These are phyloP conservation scores for Mythimna loreyi DNA, from an alignment of 2,888 invertebrate genomes.

Conservation along the genomic window DNA sequence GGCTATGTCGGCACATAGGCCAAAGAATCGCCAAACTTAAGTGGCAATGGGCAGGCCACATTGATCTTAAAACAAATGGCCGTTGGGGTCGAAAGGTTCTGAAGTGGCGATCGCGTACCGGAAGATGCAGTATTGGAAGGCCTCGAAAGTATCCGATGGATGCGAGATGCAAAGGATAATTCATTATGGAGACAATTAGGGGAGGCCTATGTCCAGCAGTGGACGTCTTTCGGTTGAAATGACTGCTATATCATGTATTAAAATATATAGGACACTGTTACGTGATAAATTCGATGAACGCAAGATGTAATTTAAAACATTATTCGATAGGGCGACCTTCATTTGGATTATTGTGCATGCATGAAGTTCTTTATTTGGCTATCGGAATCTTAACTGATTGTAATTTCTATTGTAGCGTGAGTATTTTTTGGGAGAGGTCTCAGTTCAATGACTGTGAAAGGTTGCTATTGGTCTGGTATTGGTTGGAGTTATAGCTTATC, in stretches of 20 bases:
- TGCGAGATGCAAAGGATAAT: no score
- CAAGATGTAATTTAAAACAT: slow-evolving; percentile 19
- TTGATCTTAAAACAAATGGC: no score
- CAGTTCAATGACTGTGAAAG: slow-evolving; percentile 3
- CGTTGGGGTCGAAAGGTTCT: no score
- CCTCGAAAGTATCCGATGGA: no score
- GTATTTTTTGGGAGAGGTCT: slow-evolving; percentile 1
- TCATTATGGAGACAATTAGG: no score
- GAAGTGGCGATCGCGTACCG: no score
- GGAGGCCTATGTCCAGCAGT: no score
- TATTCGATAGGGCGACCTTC: slow-evolving; percentile 42
- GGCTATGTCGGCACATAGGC: no score
- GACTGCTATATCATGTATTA: background rate
- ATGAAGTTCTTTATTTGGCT: slow-evolving; percentile 46
- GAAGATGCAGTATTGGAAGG: no score
- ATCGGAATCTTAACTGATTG: slow-evolving; percentile 42
- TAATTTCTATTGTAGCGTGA: slow-evolving; percentile 29
- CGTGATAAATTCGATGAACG: slow-evolving; percentile 11
- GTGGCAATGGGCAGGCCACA: no score
- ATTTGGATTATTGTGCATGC: slow-evolving; percentile 30
- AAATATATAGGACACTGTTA: background rate
- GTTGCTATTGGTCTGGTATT: slow-evolving; percentile 10
- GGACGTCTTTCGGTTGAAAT: no score
- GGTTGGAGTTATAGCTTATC: background rate
- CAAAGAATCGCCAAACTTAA: no score